Conservation (phyloP, 2,797 vertebrate genomes). For the Lepus townsendii region DNA sequence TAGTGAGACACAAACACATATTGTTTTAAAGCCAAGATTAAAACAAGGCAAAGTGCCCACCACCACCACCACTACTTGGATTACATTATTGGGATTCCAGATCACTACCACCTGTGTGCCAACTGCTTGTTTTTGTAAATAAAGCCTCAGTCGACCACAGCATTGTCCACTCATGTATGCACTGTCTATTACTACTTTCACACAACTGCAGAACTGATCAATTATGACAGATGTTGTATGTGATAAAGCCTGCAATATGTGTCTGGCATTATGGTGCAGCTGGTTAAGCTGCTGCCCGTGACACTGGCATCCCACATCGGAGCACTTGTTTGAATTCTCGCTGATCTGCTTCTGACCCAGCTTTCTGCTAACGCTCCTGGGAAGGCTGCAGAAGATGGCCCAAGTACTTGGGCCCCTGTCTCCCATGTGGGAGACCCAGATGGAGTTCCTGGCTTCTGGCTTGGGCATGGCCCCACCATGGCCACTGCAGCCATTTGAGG, state of each 20-base stretch:
- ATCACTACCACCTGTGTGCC: background rate
- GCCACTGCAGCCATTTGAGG: too few relatives aligned
- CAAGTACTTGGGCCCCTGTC: too few relatives aligned
- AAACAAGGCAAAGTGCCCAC: background rate
- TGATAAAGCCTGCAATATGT: background rate
- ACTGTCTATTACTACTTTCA: background rate
- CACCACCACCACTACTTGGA: background rate
- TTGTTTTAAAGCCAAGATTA: slow-evolving; percentile 49
- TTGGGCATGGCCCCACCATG: too few relatives aligned
- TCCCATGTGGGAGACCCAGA: too few relatives aligned
- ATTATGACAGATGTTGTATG: background rate
- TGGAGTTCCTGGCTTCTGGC: too few relatives aligned
- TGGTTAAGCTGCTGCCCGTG: too few relatives aligned
- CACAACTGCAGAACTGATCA: background rate
- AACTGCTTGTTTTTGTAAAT: slow-evolving; percentile 40
- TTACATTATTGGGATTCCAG: slow-evolving; percentile 24
- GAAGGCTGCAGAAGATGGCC: too few relatives aligned
- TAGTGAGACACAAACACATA: slow-evolving; percentile 33
- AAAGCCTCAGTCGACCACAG: background rate
- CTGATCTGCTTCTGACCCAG: too few relatives aligned
- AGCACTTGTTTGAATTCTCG: too few relatives aligned
- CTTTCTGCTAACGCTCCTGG: too few relatives aligned
- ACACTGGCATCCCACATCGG: too few relatives aligned
- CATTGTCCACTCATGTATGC: background rate
- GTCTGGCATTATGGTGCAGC: too few relatives aligned